Evolutionary conservation across 1,140 invertebrate genomes (phyloP).

Genomic region (Gyrodactylus salaris): DNA sequence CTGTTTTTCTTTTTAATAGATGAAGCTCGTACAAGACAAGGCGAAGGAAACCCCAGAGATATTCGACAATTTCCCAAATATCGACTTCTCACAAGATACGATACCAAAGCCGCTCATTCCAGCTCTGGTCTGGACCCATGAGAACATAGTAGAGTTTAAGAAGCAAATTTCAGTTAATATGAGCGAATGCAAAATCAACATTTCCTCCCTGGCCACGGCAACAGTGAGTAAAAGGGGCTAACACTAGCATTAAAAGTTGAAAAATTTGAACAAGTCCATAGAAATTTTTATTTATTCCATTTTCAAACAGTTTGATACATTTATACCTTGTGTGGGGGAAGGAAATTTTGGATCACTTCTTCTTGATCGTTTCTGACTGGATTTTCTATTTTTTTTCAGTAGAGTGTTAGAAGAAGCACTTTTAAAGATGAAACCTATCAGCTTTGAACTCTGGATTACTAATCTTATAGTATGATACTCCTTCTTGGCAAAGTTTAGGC

Average conservation of each 20-base stretch:
- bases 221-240: constrained; percentile 18
- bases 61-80: not conserved
- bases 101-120: constrained; percentile 23
- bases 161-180: constrained; percentile 13
- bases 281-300: constrained; percentile 1
- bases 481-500: too few species aligned
- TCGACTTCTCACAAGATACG: not conserved
- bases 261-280: not conserved
- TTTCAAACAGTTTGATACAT: constrained; percentile 6
- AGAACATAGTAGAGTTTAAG: constrained; percentile 64
- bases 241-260: too few species aligned
- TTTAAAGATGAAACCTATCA: too few species aligned
- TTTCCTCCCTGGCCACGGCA: constrained; percentile 17
- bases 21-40: not conserved
- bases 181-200: constrained; percentile 23
- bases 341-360: too few species aligned
- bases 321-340: too few species aligned
- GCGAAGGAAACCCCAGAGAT: not conserved
- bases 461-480: too few species aligned
- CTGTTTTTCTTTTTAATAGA: not conserved
- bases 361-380: too few species aligned
- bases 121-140: constrained; percentile 68
- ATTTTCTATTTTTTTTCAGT: too few species aligned
- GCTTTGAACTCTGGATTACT: too few species aligned
- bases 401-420: too few species aligned